Conservation (phyloP, 53 echinoderm and acorn worm genomes). For the Zoroaster sp. region DNA sequence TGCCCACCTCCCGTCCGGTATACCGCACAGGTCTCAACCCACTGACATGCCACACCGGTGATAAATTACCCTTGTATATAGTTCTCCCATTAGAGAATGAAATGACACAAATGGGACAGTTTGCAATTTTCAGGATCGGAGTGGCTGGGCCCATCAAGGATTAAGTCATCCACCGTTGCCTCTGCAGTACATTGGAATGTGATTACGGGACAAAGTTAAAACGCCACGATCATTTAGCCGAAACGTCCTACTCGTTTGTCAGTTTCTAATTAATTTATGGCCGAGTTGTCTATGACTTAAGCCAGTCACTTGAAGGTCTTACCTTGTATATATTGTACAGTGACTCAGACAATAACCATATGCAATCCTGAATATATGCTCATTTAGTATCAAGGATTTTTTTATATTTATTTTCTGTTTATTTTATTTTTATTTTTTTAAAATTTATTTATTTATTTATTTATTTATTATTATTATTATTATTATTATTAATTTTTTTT, state of each 20-base stretch:
- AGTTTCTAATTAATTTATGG: constrained; percentile 3
- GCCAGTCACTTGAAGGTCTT: neutral
- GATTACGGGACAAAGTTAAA: neutral
- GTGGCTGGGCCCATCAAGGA: neutral
- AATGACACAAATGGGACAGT: constrained; percentile 16
- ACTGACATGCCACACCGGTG: neutral
- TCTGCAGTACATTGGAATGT: neutral
- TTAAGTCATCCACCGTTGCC: neutral
- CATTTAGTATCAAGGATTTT: too few species aligned
- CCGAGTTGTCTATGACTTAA: neutral
- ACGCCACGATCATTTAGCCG: neutral
- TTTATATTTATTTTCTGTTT: too few species aligned
- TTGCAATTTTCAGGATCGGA: neutral
- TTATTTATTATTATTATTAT: neutral
- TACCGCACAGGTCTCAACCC: neutral
- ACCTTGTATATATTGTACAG: neutral
- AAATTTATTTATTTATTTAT: neutral
- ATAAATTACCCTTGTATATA: constrained; percentile 7
- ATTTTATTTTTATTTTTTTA: neutral
- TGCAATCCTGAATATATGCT: neutral
- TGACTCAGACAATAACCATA: neutral
- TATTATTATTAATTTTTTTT: too few species aligned
- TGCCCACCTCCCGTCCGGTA: neutral
- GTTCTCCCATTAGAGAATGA: constrained; percentile 7
- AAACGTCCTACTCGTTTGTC: neutral